Evolutionary conservation across 2,888 invertebrate genomes (phyloP), one percentile per base, ranked within the genome.

Genomic region (Protonemura montana): DNA sequence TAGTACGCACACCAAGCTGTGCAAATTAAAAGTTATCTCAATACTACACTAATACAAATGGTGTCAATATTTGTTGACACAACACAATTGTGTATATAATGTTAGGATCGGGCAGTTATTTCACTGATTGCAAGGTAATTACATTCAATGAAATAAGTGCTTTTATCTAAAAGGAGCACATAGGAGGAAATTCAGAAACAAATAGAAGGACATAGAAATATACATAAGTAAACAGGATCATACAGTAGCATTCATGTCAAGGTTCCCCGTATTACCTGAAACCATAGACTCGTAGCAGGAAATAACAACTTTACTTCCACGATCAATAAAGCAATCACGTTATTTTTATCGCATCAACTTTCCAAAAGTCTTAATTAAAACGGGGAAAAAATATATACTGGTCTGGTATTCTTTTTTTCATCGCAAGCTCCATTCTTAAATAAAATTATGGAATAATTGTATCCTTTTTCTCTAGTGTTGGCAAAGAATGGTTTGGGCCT

Each of bases 321-420:
- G 59, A 59, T 59, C 59, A 59, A 59, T 59, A 59, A 59, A 59
- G 59, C 59, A 21, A 59, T 59, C 59, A 59, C 59, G 59, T 59
- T 59, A 59, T 59, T 59, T 59, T 59, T 59, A 59, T 59, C 59
- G 59, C 59, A 59, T 59, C 59, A 59, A 59, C 59, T 59, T 21
- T 59, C 59, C 21, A 59, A 59, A 59, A 59, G 59, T 59, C 59
- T 59, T 59, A 59, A 59, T 59, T 59, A 21, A 59, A 59, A 59
- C 59, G 16, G 21, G 59, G 21, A 59, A 59, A 59, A 59, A 7
- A 59, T 59, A 59, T 59, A 59, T 13, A 7, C 2, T 21, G 59
- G 16, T 59, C 59, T 21, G 21, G 21, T 59, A 21, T 59, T 59
- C 13, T 59, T 59, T 59, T 59, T 59, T 59, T 59, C 21, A 59